Percentiles rank a stretch among this genome's conserved stretches.
phyloP scores from a whole-genome alignment of 2,888 invertebrate genomes.

The Lottia gigantea region DNA sequence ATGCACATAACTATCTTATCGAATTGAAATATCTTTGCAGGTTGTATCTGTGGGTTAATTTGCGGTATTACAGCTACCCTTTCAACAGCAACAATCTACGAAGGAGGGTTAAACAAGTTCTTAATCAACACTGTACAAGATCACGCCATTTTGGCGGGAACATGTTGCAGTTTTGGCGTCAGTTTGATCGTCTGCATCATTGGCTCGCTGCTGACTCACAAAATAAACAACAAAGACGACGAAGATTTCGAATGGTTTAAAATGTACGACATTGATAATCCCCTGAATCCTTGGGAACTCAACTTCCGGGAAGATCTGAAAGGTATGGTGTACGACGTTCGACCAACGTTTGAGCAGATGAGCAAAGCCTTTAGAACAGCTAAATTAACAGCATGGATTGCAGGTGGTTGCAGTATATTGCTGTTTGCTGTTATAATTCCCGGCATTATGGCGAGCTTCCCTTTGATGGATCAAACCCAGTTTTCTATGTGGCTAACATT shows the following conservation, averaged over 20 bases:
- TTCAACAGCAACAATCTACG: conserved; percentile 49
- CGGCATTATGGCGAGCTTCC: conserved; percentile 56
- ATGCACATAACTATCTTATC: too few species aligned
- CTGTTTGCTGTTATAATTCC: conserved; percentile 55
- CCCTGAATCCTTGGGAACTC: conserved; percentile 59
- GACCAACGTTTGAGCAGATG: conserved; percentile 59
- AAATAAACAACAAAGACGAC: conserved; percentile 41
- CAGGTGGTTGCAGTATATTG: conserved; percentile 48
- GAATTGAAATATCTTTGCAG: too few species aligned
- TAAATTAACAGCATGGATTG: conserved; percentile 53
- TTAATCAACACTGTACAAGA: conserved; percentile 57
- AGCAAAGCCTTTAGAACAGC: conserved; percentile 50
- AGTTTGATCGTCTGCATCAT: conserved; percentile 49
- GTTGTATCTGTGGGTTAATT: conserved; percentile 49
- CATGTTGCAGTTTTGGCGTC: conserved; percentile 53
- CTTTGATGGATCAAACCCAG: conserved; percentile 51
- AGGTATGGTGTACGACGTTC: conserved; percentile 51
- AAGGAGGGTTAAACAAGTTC: conserved; percentile 50
- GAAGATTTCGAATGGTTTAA: conserved; percentile 58
- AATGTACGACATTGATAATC: conserved; percentile 61
- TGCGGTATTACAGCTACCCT: conserved; percentile 52
- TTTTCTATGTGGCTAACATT: conserved; percentile 58
- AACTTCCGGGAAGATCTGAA: conserved; percentile 55
- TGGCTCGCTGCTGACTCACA: conserved; percentile 52
- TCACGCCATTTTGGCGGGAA: conserved; percentile 57